Evolutionary conservation across 2,888 invertebrate species (phyloP).

Genomic region (Leucophenga montana): DNA sequence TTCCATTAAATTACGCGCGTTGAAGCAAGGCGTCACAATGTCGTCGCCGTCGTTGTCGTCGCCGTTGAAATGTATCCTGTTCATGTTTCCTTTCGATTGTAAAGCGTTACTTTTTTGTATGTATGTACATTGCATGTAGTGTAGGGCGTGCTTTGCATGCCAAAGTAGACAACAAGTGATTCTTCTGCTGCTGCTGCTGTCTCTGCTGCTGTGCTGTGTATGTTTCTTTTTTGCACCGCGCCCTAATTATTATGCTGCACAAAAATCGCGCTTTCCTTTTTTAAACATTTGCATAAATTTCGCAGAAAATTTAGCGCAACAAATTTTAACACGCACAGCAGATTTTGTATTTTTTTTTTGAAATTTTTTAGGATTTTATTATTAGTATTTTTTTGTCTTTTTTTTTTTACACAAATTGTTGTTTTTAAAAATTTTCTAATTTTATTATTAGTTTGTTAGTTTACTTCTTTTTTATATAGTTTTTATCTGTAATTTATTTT

Average conservation of each 20-base stretch:
- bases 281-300: too few relatives aligned
- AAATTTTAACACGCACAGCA: neutral
- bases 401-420: neutral
- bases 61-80: neutral
- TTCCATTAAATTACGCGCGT: too few relatives aligned
- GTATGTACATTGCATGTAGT: too few relatives aligned
- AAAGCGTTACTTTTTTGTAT: too few relatives aligned
- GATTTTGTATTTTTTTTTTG: neutral
- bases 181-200: neutral
- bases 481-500: neutral
- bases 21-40: too few relatives aligned
- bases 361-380: neutral
- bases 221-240: neutral
- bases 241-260: slow-evolving; percentile 10
- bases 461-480: neutral
- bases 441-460: slow-evolving; percentile 16
- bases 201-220: neutral
- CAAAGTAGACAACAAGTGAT: slow-evolving; percentile 17
- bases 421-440: neutral
- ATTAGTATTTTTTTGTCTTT: neutral
- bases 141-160: too few relatives aligned
- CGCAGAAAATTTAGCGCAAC: too few relatives aligned
- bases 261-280: too few relatives aligned
- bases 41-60: too few relatives aligned
- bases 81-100: neutral